A percentile compares a stretch with the other conserved stretches of the same genome.
Evolutionary conservation across 2,797 vertebrate genomes (phyloP).

Genomic region (Halcyon badia): DNA sequence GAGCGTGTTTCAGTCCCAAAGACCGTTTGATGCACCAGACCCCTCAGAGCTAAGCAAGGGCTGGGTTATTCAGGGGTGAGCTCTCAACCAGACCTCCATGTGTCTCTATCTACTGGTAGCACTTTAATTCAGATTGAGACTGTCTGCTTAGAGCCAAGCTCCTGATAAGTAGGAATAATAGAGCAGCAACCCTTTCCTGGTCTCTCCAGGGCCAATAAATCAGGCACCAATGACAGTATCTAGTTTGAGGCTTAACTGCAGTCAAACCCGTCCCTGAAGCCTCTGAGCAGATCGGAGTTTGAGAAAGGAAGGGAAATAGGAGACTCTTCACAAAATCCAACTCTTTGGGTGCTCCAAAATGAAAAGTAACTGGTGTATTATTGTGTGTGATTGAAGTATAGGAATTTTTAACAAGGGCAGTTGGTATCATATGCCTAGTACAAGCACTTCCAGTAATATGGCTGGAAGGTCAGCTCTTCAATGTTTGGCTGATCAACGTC

Average conservation of each 20-base stretch:
- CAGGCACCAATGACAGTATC: not conserved
- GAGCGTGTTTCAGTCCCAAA: not conserved
- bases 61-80: not conserved
- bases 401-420: not conserved
- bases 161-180: not conserved
- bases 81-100: fast-evolving
- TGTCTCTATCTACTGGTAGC: not conserved
- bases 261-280: not conserved
- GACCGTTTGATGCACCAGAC: fast-evolving
- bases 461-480: not conserved
- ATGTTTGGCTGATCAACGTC: not conserved
- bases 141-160: not conserved
- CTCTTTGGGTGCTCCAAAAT: not conserved
- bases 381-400: not conserved
- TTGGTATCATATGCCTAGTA: too few species aligned
- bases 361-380: not conserved
- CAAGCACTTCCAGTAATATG: too few species aligned
- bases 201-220: not conserved
- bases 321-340: not conserved
- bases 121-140: not conserved
- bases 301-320: not conserved
- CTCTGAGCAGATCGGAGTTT: not conserved
- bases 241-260: not conserved
- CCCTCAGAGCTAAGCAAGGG: not conserved
- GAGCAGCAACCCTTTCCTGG: not conserved